A percentile compares a stretch with the other conserved stretches of the same genome.
Evolutionary conservation across 2,113 vertebrate genomes (phyloP).

Genomic region (Lepisosteus oculatus): DNA sequence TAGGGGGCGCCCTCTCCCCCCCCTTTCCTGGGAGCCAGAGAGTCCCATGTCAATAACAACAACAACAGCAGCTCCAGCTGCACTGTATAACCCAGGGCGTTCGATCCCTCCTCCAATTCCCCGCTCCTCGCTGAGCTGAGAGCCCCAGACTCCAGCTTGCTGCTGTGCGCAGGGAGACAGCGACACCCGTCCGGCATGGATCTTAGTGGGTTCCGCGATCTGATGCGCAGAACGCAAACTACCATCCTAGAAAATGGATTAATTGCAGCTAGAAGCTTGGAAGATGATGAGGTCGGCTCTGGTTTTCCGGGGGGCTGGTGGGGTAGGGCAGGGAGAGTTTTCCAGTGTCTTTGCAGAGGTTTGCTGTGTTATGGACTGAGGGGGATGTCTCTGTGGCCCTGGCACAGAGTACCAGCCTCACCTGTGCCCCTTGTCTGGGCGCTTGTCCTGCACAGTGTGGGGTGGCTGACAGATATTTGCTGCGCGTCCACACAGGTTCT

Average conservation of each 20-base stretch:
- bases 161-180: too few species aligned
- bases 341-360: neutral
- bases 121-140: too few species aligned
- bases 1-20: constrained; percentile 16
- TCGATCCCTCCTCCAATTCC: too few species aligned
- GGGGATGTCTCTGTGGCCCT: too few species aligned
- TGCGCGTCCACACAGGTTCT: too few species aligned
- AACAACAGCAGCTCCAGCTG: constrained; percentile 57
- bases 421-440: too few species aligned
- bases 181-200: constrained; percentile 26
- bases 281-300: constrained; percentile 18
- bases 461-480: neutral
- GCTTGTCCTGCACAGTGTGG: too few species aligned
- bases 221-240: constrained; percentile 56
- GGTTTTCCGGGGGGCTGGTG: too few species aligned
- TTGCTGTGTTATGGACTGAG: too few species aligned
- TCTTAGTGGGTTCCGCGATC: constrained; percentile 40
- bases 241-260: constrained; percentile 45
- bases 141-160: too few species aligned
- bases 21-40: constrained; percentile 29
- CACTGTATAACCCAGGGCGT: constrained; percentile 22
- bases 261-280: constrained; percentile 21
- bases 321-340: too few species aligned
- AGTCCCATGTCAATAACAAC: constrained; percentile 50
- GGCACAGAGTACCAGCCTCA: too few species aligned